Evolutionary conservation across 2,797 vertebrate genomes (phyloP).

Genomic region (Ctenopoma multispine): DNA sequence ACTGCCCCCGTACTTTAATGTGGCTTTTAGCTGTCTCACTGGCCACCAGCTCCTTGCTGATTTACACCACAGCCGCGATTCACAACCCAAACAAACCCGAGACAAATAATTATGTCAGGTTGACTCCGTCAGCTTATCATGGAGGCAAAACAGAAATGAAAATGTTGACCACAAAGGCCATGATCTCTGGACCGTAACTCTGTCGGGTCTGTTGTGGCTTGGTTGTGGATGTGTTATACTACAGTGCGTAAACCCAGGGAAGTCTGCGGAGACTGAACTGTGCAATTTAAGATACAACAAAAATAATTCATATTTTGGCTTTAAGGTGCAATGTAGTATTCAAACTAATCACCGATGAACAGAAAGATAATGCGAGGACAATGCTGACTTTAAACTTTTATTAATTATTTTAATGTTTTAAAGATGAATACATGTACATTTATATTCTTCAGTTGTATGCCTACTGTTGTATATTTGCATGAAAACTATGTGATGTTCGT

Average conservation of each 20-base stretch:
- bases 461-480: background rate
- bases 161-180: slow-evolving; percentile 51
- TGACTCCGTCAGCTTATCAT: slow-evolving; percentile 65
- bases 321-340: background rate
- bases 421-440: background rate
- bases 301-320: slow-evolving; percentile 5
- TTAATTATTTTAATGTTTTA: background rate
- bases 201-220: slow-evolving; percentile 42
- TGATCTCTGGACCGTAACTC: slow-evolving; percentile 39
- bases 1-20: slow-evolving; percentile 67
- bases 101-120: slow-evolving; percentile 73
- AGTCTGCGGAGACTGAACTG: slow-evolving; percentile 39
- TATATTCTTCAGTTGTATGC: too few relatives aligned
- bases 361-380: background rate
- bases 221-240: slow-evolving; percentile 39
- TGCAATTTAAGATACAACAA: slow-evolving; percentile 23
- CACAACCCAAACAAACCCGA: slow-evolving; percentile 72
- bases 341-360: slow-evolving; percentile 4
- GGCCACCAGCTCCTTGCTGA: slow-evolving; percentile 67
- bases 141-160: slow-evolving; percentile 62
- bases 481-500: background rate
- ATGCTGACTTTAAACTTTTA: background rate
- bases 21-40: slow-evolving; percentile 70
- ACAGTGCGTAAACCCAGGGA: slow-evolving; percentile 30
- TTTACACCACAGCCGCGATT: slow-evolving; percentile 74